A percentile compares a stretch with the other conserved stretches of the same genome.
These are phyloP conservation scores for Drosophila mimetica DNA, from an alignment of 2,888 invertebrate genomes.

Conservation along the genomic window DNA sequence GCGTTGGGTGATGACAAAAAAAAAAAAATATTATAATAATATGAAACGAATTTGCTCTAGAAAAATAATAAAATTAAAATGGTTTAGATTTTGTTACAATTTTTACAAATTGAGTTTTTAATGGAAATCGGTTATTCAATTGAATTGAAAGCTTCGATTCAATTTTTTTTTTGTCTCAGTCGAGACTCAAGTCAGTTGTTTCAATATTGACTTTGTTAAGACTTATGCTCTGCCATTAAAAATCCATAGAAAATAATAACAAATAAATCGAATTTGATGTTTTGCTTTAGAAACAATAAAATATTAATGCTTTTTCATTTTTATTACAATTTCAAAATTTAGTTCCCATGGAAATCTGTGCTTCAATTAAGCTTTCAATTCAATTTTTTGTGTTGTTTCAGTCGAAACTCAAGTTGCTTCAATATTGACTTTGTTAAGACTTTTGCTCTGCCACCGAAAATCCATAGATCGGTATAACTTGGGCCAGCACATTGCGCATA, in stretches of 20 bases:
- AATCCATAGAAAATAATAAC: conserved; percentile 32
- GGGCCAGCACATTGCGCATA: conserved; percentile 31
- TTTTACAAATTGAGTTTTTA: too few species aligned
- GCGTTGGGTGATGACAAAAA: not conserved
- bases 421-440: conserved; percentile 32
- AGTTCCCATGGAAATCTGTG: not conserved
- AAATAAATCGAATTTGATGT: too few species aligned
- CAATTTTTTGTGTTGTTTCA: not conserved
- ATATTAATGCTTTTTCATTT: too few species aligned
- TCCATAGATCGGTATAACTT: conserved; percentile 29
- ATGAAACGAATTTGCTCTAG: not conserved
- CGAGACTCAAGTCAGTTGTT: conserved; percentile 7
- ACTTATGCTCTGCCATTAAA: conserved; percentile 12
- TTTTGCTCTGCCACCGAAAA: conserved; percentile 13
- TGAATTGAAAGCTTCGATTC: too few species aligned
- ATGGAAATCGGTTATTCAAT: not conserved
- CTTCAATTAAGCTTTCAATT: conserved; percentile 12
- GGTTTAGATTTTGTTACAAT: too few species aligned
- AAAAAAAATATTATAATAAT: not conserved
- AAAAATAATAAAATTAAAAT: too few species aligned
- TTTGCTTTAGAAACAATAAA: too few species aligned
- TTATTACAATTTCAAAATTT: too few species aligned
- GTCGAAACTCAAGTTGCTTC: conserved; percentile 7
- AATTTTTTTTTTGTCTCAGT: not conserved
- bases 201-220: conserved; percentile 31